Conservation (phyloP, 2,113 vertebrate species). For the Montifringilla adamsi region DNA sequence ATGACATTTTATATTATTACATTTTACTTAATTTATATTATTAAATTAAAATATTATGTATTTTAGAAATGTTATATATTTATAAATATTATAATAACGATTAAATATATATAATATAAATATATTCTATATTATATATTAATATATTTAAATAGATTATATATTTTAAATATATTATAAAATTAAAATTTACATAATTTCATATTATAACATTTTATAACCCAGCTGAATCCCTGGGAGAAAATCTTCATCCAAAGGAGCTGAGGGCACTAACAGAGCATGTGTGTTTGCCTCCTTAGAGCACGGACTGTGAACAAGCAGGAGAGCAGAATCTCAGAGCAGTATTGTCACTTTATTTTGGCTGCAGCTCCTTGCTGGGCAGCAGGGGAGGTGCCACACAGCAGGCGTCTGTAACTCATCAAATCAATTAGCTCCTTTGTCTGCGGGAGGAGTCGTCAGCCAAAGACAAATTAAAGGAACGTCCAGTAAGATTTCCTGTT, state of each 20-base stretch:
- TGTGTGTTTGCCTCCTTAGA: fast-evolving
- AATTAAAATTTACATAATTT: not conserved
- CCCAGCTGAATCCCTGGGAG: not conserved
- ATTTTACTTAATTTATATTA: not conserved
- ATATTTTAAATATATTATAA: too few relatives aligned
- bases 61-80: not conserved
- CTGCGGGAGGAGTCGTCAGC: not conserved
- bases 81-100: not conserved
- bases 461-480: not conserved
- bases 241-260: fast-evolving
- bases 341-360: not conserved
- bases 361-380: not conserved
- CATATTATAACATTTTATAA: not conserved
- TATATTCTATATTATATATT: too few relatives aligned
- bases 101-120: too few relatives aligned
- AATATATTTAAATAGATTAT: too few relatives aligned
- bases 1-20: not conserved
- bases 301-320: not conserved
- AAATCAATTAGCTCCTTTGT: not conserved
- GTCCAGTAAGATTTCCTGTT: not conserved
- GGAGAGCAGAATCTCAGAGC: not conserved
- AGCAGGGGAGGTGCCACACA: not conserved
- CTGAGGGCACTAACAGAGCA: fast-evolving
- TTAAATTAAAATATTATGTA: not conserved
- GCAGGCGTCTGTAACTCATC: not conserved